Conservation (phyloP, 2,888 invertebrate genomes). For the Apamea sordens region DNA sequence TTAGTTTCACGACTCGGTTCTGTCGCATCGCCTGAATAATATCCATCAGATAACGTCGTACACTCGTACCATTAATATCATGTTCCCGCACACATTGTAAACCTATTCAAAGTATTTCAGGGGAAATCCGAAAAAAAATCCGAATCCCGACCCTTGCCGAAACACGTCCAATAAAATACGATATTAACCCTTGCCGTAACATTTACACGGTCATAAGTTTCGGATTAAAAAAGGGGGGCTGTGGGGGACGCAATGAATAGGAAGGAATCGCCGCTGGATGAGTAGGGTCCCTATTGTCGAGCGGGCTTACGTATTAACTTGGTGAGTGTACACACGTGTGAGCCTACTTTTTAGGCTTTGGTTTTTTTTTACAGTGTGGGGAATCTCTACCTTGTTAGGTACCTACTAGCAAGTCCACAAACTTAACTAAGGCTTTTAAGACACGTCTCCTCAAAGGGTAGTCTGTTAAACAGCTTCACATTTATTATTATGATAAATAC, state of each 20-base stretch:
- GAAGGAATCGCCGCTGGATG: slow-evolving; percentile 74
- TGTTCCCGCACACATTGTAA: slow-evolving; percentile 58
- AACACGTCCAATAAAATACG: slow-evolving; percentile 83
- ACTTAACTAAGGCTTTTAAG: neutral
- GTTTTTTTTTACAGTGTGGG: neutral
- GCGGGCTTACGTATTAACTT: slow-evolving; percentile 66
- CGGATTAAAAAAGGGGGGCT: slow-evolving; percentile 84
- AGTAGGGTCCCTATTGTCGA: slow-evolving; percentile 77
- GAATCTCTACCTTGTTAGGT: neutral
- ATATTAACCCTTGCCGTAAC: slow-evolving; percentile 84
- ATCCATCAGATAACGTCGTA: slow-evolving; percentile 24
- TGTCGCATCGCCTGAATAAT: slow-evolving; percentile 1
- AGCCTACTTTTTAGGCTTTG: neutral
- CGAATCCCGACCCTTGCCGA: slow-evolving; percentile 66
- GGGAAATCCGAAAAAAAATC: slow-evolving; percentile 69
- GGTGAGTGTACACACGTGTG: slow-evolving; percentile 60
- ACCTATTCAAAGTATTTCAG: slow-evolving; percentile 65
- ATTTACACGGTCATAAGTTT: slow-evolving; percentile 87
- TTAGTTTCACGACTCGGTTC: neutral
- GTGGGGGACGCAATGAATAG: slow-evolving; percentile 74
- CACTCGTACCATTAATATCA: slow-evolving; percentile 56
- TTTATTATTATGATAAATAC: neutral
- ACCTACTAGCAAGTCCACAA: neutral
- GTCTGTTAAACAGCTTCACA: no score
- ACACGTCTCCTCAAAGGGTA: neutral